Conservation (phyloP, 2,797 vertebrate species). For the Vespertilio murinus region DNA sequence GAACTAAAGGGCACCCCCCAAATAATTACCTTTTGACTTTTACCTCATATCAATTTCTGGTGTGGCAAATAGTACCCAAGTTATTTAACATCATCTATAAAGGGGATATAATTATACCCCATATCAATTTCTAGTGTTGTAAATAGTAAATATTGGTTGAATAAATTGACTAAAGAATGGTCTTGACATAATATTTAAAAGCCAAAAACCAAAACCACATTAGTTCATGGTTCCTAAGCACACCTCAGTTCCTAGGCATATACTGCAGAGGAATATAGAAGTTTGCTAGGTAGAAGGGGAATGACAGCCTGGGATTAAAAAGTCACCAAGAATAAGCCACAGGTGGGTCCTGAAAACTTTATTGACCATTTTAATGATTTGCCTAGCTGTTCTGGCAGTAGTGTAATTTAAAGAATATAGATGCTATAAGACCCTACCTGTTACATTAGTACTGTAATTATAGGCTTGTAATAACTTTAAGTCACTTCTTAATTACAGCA, state of each 20-base stretch:
- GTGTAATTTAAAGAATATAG: constrained; percentile 58
- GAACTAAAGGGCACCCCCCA: background rate
- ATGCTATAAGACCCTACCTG: constrained; percentile 56
- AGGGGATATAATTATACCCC: background rate
- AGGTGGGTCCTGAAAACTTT: constrained; percentile 52
- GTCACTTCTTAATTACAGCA: constrained; percentile 59
- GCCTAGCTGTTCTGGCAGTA: background rate
- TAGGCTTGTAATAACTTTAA: constrained; percentile 53
- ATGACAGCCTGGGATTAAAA: constrained; percentile 39
- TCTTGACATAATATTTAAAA: constrained; percentile 29
- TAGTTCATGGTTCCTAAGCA: constrained; percentile 29
- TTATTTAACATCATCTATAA: too few relatives aligned
- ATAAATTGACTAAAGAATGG: constrained; percentile 34
- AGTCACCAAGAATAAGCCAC: constrained; percentile 33
- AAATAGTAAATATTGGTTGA: constrained; percentile 23
- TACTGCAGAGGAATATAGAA: constrained; percentile 11
- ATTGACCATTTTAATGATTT: constrained; percentile 60
- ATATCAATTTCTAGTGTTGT: constrained; percentile 18
- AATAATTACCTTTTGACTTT: background rate
- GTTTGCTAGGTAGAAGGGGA: constrained; percentile 38
- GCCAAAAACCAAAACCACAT: background rate
- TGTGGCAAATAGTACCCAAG: background rate
- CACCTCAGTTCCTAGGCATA: background rate
- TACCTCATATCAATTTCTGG: background rate
- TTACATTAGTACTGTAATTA: constrained; percentile 59